phyloP scores from a whole-genome alignment of 2,113 vertebrate genomes.

The Peucedramus taeniatus region DNA sequence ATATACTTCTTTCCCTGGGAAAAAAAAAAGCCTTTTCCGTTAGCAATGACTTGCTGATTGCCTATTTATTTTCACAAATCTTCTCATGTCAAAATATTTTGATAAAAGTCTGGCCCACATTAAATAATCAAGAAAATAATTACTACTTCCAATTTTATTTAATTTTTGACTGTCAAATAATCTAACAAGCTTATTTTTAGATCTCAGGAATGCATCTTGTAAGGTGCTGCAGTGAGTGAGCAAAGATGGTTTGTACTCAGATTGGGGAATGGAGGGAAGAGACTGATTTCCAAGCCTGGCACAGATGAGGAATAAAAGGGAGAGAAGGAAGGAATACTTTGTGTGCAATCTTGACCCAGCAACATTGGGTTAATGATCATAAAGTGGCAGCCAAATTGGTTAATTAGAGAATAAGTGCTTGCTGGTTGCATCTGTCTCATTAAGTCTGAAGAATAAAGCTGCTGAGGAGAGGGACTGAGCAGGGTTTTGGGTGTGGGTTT shows the following conservation, averaged over 20 bases:
- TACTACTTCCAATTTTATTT: slow-evolving; percentile 55
- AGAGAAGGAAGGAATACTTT: neutral
- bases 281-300: neutral
- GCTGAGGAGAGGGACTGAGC: neutral
- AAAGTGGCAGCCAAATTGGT: slow-evolving; percentile 51
- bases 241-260: slow-evolving; percentile 6
- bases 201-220: neutral
- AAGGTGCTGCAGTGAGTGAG: slow-evolving; percentile 3
- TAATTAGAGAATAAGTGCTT: slow-evolving; percentile 57
- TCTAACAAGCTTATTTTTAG: slow-evolving; percentile 63
- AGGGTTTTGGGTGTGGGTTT: neutral
- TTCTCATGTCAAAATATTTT: slow-evolving; percentile 63
- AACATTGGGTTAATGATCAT: slow-evolving; percentile 45
- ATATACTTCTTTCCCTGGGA: slow-evolving; percentile 17
- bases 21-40: neutral
- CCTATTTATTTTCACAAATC: slow-evolving; percentile 66
- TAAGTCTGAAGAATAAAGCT: slow-evolving; percentile 48
- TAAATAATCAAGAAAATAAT: slow-evolving; percentile 68
- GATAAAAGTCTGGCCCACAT: slow-evolving; percentile 49
- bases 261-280: neutral
- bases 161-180: slow-evolving; percentile 61
- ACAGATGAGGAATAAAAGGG: neutral
- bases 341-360: slow-evolving; percentile 10
- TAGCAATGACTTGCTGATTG: slow-evolving; percentile 61
- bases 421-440: slow-evolving; percentile 59